Evolutionary conservation across 1,140 invertebrate genomes (phyloP), one percentile per base, ranked within the genome.

Genomic region (Orius insidiosus): DNA sequence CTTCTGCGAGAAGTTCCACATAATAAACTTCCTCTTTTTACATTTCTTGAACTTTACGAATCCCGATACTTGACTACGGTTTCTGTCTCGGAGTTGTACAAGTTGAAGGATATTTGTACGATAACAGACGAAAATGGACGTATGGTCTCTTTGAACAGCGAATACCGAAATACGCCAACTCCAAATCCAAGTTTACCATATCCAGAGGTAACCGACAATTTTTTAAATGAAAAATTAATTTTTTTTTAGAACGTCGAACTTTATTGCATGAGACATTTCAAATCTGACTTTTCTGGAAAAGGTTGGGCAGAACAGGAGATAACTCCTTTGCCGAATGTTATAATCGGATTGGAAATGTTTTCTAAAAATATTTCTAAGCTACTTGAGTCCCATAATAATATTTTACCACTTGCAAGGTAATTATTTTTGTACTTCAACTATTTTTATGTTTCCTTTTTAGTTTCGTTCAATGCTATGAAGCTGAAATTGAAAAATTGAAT

Each of bases 41-140:
- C 85, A 62, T 86, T 90, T 54, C 74, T 85, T 45, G 81, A 88
- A 61, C 67, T 87, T 52, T 84, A 82, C 59, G 84, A 89, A 61
- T 79, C 75, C 53, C 74, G 85, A 47, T 89, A 78, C 56, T 74
- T 83, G 60, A 74, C 75, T 36, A 76, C 78, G 1, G 74, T 87
- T 13, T 79, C 78, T 53, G 72, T 86, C 1, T 78, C 82, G 1
- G 85, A 88, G 55, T 63, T 90, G 43, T 83, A 83, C 56, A 78
- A 80, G 59, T 71, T 87, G 68, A 75, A 72, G 52, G 82, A 87
- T 55, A 72, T 80, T 18, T 78, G 84, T 52, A 67, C 68, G n/a
- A 76, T 88, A 6, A 69, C 66, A 2, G 78, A 84, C 43, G 76
- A 76, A 54, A 68, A 65, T 48, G 81, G 81, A 19, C 67, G 82